Conservation (phyloP, 2,888 invertebrate species). For the Dimorphilus gyrociliatus region DNA sequence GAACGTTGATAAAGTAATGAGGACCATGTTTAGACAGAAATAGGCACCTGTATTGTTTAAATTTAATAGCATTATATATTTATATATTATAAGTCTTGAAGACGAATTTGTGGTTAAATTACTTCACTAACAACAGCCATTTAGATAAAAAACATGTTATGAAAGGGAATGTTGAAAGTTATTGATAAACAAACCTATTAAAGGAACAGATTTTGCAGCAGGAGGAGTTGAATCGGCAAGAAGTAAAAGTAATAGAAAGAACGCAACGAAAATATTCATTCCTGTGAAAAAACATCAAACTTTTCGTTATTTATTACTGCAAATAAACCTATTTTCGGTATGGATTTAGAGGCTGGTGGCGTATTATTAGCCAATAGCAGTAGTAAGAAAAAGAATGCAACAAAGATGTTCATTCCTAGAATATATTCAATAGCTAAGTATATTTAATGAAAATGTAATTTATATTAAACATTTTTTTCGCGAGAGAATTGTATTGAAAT, state of each 20-base stretch:
- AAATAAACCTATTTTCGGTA: slow-evolving; percentile 16
- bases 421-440: too few relatives aligned
- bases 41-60: too few relatives aligned
- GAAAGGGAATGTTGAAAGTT: too few relatives aligned
- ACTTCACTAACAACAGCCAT: too few relatives aligned
- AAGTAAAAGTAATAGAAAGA: slow-evolving; percentile 17
- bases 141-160: too few relatives aligned
- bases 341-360: slow-evolving; percentile 17
- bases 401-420: slow-evolving; percentile 19
- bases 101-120: too few relatives aligned
- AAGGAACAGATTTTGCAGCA: slow-evolving; percentile 18
- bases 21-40: slow-evolving; percentile 37
- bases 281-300: slow-evolving; percentile 12
- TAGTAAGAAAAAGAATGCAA: slow-evolving; percentile 18
- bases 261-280: slow-evolving; percentile 20
- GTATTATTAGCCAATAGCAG: slow-evolving; percentile 18
- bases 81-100: too few relatives aligned
- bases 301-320: too few relatives aligned
- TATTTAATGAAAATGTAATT: too few relatives aligned
- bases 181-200: slow-evolving; percentile 13
- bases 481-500: too few relatives aligned
- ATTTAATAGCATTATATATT: too few relatives aligned
- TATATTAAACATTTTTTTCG: too few relatives aligned
- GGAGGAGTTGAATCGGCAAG: slow-evolving; percentile 18
- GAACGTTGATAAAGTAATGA: slow-evolving; percentile 36